Base-by-base conservation (phyloP, 2,888 invertebrate species). In the Cataglyphis cursor region DNA sequence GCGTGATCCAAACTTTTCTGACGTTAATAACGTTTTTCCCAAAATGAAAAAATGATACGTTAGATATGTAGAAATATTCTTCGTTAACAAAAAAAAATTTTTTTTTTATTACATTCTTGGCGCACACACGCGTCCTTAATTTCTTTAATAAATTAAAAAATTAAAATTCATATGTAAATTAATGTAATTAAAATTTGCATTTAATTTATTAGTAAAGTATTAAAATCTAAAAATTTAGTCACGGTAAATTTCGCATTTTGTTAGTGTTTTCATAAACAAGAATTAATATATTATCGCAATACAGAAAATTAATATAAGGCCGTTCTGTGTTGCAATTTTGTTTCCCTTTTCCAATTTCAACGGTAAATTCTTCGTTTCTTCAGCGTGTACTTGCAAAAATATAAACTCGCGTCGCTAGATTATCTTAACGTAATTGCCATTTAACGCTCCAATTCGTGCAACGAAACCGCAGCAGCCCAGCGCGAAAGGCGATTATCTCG, bases 381-480 rank as follows among this genome's bases (percentile, higher is more conserved):
- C 38, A 21, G 54, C 12, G 18, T 44, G 24, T 35, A 68, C 21
- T 41, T 41, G 57, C 41, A 18, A 18, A 80, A 70, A 70, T 68
- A 51, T 51, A 61, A 80, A 70, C 54, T 41, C 41, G 15, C 54
- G 28, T 38, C 38, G 65, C 59, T 78, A 44, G 18, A 78, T 68
- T 78, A 68, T 68, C 68, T 70, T 70, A 31, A 24, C 31, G 59
- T 80, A 80, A 80, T 80, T 80, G 78, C 59, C 12, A 80, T 80
- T 80, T 70, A 35, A 70, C 78, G 70, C 70, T 80, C 70, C 57
- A 80, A 70, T 80, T 80, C 59, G 70, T 35, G 57, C 76, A 18
- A 66, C 28, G 31, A 41, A 57, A 57, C 57, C 76, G 41, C 66
- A 66, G 38, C 28, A 12, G 15, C 44, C 18, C 74, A 64, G 31